Base-by-base conservation (phyloP, 1,140 invertebrate species). In the Stenopsyche tienmushanensis region DNA sequence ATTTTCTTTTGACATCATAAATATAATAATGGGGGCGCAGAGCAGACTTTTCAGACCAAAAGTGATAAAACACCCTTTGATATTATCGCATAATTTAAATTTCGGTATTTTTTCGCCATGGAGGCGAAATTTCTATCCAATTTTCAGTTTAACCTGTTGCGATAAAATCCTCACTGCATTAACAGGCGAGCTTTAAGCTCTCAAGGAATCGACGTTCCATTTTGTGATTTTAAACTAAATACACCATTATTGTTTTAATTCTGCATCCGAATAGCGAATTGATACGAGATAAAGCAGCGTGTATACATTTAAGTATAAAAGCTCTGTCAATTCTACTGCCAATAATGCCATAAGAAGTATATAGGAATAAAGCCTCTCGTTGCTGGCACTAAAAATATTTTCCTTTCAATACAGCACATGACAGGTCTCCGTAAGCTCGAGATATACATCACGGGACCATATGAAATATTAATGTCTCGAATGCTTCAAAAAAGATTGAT, bases 241-340 rank as follows among this genome's bases (percentile, higher is more conserved):
- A n/a, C n/a, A n/a, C n/a, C n/a, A n/a, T n/a, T n/a, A n/a, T n/a
- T n/a, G n/a, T n/a, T n/a, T n/a, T n/a, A n/a, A n/a, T n/a, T n/a
- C n/a, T n/a, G n/a, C n/a, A n/a, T n/a, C n/a, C n/a, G n/a, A n/a
- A n/a, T n/a, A n/a, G n/a, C n/a, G n/a, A n/a, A n/a, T n/a, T n/a
- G n/a, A n/a, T n/a, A n/a, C n/a, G n/a, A n/a, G n/a, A n/a, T n/a
- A n/a, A n/a, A n/a, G n/a, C n/a, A n/a, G n/a, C n/a, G n/a, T n/a
- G n/a, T n/a, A n/a, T n/a, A n/a, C n/a, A n/a, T n/a, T n/a, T n/a
- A n/a, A n/a, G n/a, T n/a, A n/a, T 64, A 64, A 64, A 64, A 64
- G 62, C 62, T 54, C 52, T 64, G 62, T 64, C 62, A 54, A 50
- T 64, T 26, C 15, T 54, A 41, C 49, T 64, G 62, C 62, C 52